Evolutionary conservation across 92 coral and sea anemone genomes (phyloP), one percentile per base, ranked within the genome.

Genomic region (Epizoanthus illoricatus): DNA sequence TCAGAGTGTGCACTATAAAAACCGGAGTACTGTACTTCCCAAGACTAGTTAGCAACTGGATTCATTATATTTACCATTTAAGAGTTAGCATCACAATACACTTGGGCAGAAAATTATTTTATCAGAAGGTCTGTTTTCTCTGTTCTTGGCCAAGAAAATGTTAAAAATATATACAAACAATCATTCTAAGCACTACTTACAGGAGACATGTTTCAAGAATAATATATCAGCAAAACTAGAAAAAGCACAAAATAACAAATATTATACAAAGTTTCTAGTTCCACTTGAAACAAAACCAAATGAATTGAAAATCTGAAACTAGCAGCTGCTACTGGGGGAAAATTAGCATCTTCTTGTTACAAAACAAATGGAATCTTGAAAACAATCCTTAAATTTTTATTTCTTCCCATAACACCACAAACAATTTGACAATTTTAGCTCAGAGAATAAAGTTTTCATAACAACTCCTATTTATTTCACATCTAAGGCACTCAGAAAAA

Each of bases 321-420:
- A 23, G 24, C 82, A 78, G 82, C 82, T 78, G 82, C 23, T 40
- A 43, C 45, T 42, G 4, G 21, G 33, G 1, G 45, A 42, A 76
- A 59, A 59, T 18, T 39, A 78, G 23, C 57, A 63, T 21, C 17
- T 78, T 47, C 24, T n/a, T 19, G 65, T 60, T 76, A 28, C n/a
- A 20, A 45, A 62, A 7, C 36, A 19, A 0, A n/a, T 11, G 18
- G 55, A 57, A 39, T 40, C 4, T 11, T 10, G 61, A 40, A 42
- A 75, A 76, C 11, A 43, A 41, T 12, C 28, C 57, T 11, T 20
- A n/a, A 60, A n/a, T 3, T 21, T 21, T 24, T 9, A 75, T 41
- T 12, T 63, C 23, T 43, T 13, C 47, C 36, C 45, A 68, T 21
- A 8, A 33, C 15, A 5, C 18, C 33, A 62, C 15, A 64, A 9